Evolutionary conservation across 2,113 vertebrate species (phyloP).

Genomic region (Dicaeum eximium): DNA sequence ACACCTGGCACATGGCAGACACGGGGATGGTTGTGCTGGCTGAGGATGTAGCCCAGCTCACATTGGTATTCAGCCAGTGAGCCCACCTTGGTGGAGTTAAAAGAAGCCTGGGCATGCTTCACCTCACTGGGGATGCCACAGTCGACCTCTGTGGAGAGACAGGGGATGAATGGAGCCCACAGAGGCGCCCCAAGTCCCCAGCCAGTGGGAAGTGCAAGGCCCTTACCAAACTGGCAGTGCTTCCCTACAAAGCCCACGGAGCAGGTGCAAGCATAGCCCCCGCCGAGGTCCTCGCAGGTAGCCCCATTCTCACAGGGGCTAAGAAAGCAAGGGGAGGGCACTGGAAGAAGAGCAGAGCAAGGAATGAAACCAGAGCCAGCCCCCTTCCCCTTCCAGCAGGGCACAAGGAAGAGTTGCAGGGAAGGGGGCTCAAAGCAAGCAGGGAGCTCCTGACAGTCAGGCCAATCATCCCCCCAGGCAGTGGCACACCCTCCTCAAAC

Average conservation of each 20-base stretch:
- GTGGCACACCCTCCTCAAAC: neutral
- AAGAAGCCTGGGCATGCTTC: constrained; percentile 79
- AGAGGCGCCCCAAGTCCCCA: rapidly evolving
- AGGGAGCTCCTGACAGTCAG: rapidly evolving
- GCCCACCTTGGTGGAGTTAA: constrained; percentile 81
- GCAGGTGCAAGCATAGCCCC: constrained; percentile 69
- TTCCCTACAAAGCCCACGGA: constrained; percentile 64
- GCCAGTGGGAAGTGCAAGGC: rapidly evolving
- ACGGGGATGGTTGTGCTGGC: constrained; percentile 74
- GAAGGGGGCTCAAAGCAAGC: neutral
- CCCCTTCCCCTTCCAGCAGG: neutral
- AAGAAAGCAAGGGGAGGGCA: constrained; percentile 68
- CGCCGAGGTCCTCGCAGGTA: constrained; percentile 63
- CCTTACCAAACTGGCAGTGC: constrained; percentile 74
- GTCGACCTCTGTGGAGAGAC: constrained; percentile 73
- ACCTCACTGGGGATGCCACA: constrained; percentile 83
- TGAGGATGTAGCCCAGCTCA: constrained; percentile 78
- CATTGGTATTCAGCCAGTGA: constrained; percentile 82
- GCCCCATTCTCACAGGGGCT: constrained; percentile 73
- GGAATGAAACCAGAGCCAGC: neutral
- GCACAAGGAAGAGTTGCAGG: neutral
- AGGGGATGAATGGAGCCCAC: neutral
- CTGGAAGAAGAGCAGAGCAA: constrained; percentile 17
- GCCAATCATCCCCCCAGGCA: neutral
- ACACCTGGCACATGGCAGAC: constrained; percentile 80